Conservation (phyloP, 1,140 invertebrate species). For the Meloidogyne chitwoodi region DNA sequence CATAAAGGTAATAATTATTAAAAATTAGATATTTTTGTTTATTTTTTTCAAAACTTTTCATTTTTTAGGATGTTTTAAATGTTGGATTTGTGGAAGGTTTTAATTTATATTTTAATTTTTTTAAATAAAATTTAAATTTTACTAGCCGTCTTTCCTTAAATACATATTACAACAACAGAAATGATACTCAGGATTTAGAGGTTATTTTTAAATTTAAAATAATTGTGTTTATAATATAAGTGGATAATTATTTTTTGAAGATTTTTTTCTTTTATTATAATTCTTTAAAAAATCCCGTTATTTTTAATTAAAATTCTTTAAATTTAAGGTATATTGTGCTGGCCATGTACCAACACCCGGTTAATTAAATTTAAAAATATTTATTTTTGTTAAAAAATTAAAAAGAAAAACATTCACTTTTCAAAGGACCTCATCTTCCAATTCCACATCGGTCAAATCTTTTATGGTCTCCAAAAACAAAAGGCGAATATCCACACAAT, state of each 20-base stretch:
- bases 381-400: not conserved
- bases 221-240: too few species aligned
- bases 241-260: too few species aligned
- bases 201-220: constrained; percentile 29
- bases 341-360: constrained; percentile 56
- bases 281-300: too few species aligned
- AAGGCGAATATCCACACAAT: constrained; percentile 60
- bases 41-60: not conserved
- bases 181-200: constrained; percentile 58
- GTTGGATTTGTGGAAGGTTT: constrained; percentile 58
- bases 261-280: too few species aligned
- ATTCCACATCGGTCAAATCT: constrained; percentile 59
- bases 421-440: constrained; percentile 54
- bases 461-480: constrained; percentile 58
- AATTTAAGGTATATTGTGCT: constrained; percentile 56
- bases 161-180: constrained; percentile 58
- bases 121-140: not conserved
- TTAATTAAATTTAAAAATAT: not conserved
- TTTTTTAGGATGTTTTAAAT: constrained; percentile 53
- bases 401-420: not conserved
- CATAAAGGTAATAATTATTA: constrained; percentile 46
- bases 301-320: too few species aligned
- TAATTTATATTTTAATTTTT: not conserved
- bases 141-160: constrained; percentile 45
- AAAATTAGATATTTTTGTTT: not conserved